A percentile compares a stretch with the other conserved stretches of the same genome.
Conservation (phyloP, 2,888 invertebrate species). For the Blastobasis adustella region DNA sequence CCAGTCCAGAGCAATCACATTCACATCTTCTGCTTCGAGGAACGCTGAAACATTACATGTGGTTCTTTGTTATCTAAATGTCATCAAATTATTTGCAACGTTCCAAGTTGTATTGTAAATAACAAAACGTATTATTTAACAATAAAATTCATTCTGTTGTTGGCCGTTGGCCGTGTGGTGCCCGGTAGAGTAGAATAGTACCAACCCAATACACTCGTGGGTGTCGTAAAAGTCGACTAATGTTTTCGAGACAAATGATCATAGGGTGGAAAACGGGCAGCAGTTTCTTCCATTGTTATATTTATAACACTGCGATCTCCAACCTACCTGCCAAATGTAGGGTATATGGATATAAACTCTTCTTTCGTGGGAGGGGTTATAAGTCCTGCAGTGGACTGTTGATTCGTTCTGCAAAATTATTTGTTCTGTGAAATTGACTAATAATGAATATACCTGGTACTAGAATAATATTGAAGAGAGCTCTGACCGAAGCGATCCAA, state of each 20-base stretch:
- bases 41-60: neutral
- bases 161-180: no score
- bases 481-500: slow-evolving; percentile 16
- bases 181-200: no score
- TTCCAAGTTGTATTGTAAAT: neutral
- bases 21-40: neutral
- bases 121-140: neutral
- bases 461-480: slow-evolving; percentile 16
- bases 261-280: no score
- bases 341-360: neutral
- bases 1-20: neutral
- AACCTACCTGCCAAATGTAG: neutral
- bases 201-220: no score
- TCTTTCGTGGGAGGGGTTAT: no score
- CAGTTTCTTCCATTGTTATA: no score
- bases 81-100: neutral
- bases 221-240: no score
- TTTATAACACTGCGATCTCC: neutral
- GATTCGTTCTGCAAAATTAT: neutral
- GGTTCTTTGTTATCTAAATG: neutral
- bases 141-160: neutral
- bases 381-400: no score
- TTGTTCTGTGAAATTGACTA: neutral
- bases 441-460: slow-evolving; percentile 22
- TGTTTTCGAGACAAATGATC: no score